A percentile compares a stretch with the other conserved stretches of the same genome.
phyloP scores from a whole-genome alignment of 2,888 invertebrate species.

The Drosophila anceps region DNA sequence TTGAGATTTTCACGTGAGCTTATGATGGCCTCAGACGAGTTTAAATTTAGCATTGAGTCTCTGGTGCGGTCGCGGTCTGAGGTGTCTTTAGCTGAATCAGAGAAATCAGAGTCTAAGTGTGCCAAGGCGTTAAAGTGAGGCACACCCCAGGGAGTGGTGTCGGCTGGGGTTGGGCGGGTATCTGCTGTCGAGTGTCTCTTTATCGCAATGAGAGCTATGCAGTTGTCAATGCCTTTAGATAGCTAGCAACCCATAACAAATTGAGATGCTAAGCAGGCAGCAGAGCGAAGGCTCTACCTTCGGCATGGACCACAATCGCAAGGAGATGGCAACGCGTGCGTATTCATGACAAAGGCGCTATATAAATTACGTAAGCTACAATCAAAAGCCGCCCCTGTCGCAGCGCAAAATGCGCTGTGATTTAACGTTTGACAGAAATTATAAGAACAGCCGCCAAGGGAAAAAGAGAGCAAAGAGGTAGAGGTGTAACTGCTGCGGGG shows the following conservation, averaged over 20 bases:
- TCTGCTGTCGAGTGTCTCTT: conserved; percentile 5
- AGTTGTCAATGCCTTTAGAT: conserved; percentile 52
- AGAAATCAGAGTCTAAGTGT: conserved; percentile 58
- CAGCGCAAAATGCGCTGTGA: conserved; percentile 5
- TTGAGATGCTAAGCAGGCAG: conserved; percentile 72
- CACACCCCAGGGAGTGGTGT: not conserved
- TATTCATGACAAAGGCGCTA: conserved; percentile 53
- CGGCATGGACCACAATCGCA: conserved; percentile 32
- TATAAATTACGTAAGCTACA: conserved; percentile 55
- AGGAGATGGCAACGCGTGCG: conserved; percentile 41
- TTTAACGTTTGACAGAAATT: conserved; percentile 58
- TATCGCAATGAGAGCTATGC: conserved; percentile 28
- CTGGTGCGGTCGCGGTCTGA: conserved; percentile 3
- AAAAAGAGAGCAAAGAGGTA: conserved; percentile 30
- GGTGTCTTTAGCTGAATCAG: not conserved
- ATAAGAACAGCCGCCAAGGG: conserved; percentile 47
- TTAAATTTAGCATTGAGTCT: conserved; percentile 9
- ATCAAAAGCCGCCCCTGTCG: conserved; percentile 27
- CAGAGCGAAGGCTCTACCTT: conserved; percentile 51
- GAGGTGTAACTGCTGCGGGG: conserved; percentile 33
- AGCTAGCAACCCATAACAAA: conserved; percentile 52
- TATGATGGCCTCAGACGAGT: not conserved
- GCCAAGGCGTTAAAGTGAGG: conserved; percentile 37
- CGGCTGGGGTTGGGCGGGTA: not conserved
- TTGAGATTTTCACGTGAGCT: conserved; percentile 30